Evolutionary conservation across 2,113 vertebrate genomes (phyloP).

Genomic region (Chroicocephalus ridibundus): DNA sequence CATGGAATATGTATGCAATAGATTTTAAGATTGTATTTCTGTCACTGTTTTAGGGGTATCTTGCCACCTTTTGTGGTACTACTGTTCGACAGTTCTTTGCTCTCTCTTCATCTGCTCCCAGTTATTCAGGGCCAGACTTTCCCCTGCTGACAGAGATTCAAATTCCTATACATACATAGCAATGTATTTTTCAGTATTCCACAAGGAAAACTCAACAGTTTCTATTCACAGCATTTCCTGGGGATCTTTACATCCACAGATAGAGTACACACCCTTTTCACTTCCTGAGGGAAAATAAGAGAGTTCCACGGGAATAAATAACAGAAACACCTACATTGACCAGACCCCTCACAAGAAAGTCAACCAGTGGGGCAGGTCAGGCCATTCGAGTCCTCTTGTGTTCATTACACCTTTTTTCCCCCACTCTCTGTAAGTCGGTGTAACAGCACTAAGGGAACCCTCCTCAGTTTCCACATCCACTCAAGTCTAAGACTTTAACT

Average conservation of each 20-base stretch:
- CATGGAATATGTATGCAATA: accelerated
- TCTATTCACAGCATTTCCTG: not conserved
- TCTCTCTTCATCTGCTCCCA: not conserved
- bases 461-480: not conserved
- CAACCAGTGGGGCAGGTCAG: not conserved
- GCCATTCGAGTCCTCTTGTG: not conserved
- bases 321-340: not conserved
- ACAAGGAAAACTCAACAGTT: not conserved
- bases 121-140: not conserved
- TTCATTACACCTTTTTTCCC: not conserved
- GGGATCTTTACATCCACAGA: not conserved
- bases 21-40: not conserved
- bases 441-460: not conserved
- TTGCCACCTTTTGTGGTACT: not conserved
- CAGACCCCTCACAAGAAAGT: not conserved
- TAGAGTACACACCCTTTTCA: not conserved
- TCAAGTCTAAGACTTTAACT: not conserved
- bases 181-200: not conserved
- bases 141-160: not conserved
- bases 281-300: not conserved
- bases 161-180: not conserved
- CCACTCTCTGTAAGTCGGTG: too few species aligned
- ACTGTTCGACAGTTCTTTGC: not conserved
- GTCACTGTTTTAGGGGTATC: not conserved
- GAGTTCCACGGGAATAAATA: not conserved